Conservation (phyloP, 2,797 vertebrate species). For the Octomys mimax region DNA sequence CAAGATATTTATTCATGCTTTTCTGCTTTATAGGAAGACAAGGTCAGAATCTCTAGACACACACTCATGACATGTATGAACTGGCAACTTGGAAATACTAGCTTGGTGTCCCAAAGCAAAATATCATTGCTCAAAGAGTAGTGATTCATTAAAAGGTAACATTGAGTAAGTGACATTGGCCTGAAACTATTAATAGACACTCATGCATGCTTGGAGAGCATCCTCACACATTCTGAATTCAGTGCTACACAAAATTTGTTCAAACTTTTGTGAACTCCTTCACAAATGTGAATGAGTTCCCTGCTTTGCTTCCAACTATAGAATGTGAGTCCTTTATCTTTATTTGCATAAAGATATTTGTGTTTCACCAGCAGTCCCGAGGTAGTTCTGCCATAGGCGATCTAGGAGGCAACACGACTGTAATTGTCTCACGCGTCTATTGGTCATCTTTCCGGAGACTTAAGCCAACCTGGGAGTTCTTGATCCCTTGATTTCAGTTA, state of each 20-base stretch:
- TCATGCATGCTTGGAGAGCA: background rate
- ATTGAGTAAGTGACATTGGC: background rate
- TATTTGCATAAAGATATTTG: background rate
- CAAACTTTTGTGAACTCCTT: background rate
- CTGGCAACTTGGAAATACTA: constrained; percentile 18
- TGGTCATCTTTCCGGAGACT: background rate
- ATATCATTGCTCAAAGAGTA: background rate
- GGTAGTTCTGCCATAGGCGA: background rate
- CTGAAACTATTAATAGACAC: background rate
- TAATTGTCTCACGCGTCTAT: background rate
- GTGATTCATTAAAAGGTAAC: background rate
- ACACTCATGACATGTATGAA: background rate
- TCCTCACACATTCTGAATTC: background rate
- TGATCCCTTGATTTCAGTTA: background rate
- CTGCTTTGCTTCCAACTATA: background rate
- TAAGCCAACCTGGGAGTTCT: background rate
- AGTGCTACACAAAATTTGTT: background rate
- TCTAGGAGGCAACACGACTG: background rate
- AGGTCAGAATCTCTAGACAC: background rate
- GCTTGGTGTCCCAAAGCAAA: background rate
- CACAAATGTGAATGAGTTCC: background rate
- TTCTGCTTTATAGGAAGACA: constrained; percentile 27
- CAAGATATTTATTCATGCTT: background rate
- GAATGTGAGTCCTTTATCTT: background rate
- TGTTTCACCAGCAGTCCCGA: background rate